These are phyloP conservation scores for Loriculus beryllinus DNA, from an alignment of 2,797 vertebrate genomes.

Conservation along the genomic window DNA sequence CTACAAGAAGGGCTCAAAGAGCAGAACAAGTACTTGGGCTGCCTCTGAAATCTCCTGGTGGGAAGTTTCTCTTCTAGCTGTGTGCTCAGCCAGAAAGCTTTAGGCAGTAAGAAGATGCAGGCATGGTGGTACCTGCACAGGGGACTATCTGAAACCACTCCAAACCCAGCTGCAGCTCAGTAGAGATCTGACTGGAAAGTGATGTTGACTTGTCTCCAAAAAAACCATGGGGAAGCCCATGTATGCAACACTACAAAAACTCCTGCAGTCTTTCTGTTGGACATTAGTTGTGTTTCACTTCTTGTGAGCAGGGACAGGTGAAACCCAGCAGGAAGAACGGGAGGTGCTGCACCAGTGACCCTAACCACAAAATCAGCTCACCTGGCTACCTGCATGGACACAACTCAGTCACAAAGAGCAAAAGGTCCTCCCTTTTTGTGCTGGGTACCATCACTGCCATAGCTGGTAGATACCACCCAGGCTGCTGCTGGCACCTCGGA, in stretches of 20 bases:
- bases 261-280: background rate
- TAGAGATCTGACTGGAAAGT: background rate
- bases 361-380: background rate
- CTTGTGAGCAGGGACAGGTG: background rate
- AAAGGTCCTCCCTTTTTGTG: background rate
- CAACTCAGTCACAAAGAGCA: rapidly evolving
- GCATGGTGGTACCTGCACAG: background rate
- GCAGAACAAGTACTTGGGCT: rapidly evolving
- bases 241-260: background rate
- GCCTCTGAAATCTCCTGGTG: background rate
- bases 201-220: rapidly evolving
- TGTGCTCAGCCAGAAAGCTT: background rate
- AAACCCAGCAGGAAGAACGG: background rate
- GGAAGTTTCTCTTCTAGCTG: background rate
- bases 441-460: background rate
- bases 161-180: background rate
- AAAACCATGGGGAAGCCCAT: background rate
- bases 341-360: background rate
- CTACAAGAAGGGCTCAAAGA: background rate
- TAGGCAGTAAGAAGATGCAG: background rate
- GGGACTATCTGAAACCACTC: background rate
- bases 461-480: background rate
- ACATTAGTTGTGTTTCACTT: background rate
- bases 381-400: background rate
- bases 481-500: background rate